Conservation (phyloP, 2,113 vertebrate species). For the Pygoscelis antarcticus region DNA sequence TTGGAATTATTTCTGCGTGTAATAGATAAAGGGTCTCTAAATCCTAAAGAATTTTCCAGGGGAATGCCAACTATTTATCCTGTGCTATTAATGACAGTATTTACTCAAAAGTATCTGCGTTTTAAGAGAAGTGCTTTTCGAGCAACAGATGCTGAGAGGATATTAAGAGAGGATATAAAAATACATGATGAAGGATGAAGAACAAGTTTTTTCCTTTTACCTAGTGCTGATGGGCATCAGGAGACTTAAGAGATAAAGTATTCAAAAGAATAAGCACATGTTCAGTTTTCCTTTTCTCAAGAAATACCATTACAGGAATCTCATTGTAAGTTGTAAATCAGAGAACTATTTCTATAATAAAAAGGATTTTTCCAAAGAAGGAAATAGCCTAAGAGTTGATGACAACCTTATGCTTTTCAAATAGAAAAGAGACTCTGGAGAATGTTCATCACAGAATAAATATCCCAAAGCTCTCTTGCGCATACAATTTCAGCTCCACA, state of each 20-base stretch:
- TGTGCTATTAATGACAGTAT: neutral
- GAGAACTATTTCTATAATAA: neutral
- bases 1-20: neutral
- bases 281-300: neutral
- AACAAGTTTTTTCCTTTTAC: neutral
- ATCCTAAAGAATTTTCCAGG: neutral
- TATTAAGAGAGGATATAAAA: neutral
- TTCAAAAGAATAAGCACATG: neutral
- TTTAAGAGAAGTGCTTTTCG: neutral
- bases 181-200: neutral
- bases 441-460: neutral
- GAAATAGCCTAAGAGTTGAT: neutral
- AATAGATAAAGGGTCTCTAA: neutral
- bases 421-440: neutral
- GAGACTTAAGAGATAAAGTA: neutral
- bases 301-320: neutral
- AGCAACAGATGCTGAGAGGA: neutral
- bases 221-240: neutral
- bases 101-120: neutral
- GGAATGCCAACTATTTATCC: neutral
- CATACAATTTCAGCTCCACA: neutral
- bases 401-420: neutral
- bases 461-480: neutral
- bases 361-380: neutral
- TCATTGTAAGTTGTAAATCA: neutral